These are phyloP conservation scores for Sternotherus odoratus DNA, from an alignment of 2,797 vertebrate species.

Conservation along the genomic window DNA sequence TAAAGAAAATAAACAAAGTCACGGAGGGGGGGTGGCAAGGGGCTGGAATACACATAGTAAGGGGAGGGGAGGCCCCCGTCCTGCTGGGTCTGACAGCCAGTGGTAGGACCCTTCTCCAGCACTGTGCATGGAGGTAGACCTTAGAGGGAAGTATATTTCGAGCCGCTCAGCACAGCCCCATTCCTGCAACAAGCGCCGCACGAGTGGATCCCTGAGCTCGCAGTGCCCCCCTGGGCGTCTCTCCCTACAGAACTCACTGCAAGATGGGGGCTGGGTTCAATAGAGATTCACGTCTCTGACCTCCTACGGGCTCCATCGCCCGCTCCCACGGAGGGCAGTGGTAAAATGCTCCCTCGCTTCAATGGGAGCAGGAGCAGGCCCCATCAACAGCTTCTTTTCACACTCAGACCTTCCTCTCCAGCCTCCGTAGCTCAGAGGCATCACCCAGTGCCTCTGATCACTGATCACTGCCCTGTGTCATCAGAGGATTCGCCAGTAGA, in stretches of 20 bases:
- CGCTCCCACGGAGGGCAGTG: too few relatives aligned
- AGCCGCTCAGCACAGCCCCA: not conserved
- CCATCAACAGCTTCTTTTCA: not conserved
- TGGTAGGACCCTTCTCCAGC: too few relatives aligned
- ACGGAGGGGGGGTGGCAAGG: too few relatives aligned
- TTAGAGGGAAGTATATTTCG: too few relatives aligned
- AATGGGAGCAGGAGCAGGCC: too few relatives aligned
- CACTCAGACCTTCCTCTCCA: too few relatives aligned
- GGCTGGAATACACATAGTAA: not conserved
- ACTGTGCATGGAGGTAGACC: too few relatives aligned
- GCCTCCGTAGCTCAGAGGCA: not conserved
- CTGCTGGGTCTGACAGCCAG: not conserved
- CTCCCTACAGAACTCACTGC: not conserved
- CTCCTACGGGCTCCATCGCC: too few relatives aligned
- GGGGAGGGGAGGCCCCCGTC: too few relatives aligned
- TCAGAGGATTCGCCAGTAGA: not conserved
- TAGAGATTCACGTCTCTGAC: not conserved
- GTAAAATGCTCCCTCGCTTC: too few relatives aligned
- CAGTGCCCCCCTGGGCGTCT: not conserved
- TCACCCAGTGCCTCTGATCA: not conserved
- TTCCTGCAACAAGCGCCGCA: fast-evolving
- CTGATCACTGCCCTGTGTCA: not conserved
- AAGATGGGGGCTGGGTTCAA: not conserved
- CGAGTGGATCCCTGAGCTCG: not conserved
- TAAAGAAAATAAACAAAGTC: not conserved